Percentiles rank a stretch among this genome's conserved stretches.
These are phyloP conservation scores for Acanthoscelides obtectus DNA, from an alignment of 2,888 invertebrate species.

Conservation along the genomic window DNA sequence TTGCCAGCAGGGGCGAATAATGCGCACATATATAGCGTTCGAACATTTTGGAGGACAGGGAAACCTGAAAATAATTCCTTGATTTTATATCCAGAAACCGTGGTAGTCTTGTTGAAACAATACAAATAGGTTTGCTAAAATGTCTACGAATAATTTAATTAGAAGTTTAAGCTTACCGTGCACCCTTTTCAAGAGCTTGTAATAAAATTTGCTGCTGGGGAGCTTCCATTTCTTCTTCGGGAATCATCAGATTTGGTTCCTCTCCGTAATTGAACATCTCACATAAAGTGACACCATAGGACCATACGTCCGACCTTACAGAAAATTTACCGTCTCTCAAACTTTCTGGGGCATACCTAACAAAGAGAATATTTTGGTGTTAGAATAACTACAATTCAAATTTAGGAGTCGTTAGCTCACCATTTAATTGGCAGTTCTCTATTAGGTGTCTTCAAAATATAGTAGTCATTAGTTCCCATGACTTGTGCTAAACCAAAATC, in stretches of 20 bases:
- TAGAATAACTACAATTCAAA: background rate
- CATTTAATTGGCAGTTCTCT: slow-evolving; percentile 83
- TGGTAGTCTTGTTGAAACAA: too few relatives aligned
- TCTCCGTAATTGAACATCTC: slow-evolving; percentile 83
- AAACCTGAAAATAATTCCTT: slow-evolving; percentile 59
- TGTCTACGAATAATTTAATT: slow-evolving; percentile 4
- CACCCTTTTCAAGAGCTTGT: slow-evolving; percentile 56
- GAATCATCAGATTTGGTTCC: slow-evolving; percentile 56
- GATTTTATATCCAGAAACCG: background rate
- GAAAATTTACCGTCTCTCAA: slow-evolving; percentile 77
- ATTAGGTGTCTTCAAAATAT: slow-evolving; percentile 65
- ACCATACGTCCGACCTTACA: slow-evolving; percentile 87
- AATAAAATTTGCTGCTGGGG: slow-evolving; percentile 49
- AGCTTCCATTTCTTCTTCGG: slow-evolving; percentile 43
- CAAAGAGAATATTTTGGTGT: background rate
- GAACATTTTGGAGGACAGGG: slow-evolving; percentile 70
- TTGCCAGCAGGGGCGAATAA: slow-evolving; percentile 90
- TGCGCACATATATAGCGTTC: slow-evolving; percentile 66
- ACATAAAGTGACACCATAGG: slow-evolving; percentile 85
- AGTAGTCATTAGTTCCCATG: slow-evolving; percentile 72
- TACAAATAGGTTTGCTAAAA: too few relatives aligned
- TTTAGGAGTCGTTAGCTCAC: slow-evolving; percentile 52
- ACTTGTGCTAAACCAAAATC: slow-evolving; percentile 89
- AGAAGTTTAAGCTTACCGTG: slow-evolving; percentile 42
- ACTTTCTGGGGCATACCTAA: slow-evolving; percentile 86